Percentiles rank a stretch among this genome's conserved stretches.
These are phyloP conservation scores for Stegastes partitus DNA, from an alignment of 2,113 vertebrate genomes.

Conservation along the genomic window DNA sequence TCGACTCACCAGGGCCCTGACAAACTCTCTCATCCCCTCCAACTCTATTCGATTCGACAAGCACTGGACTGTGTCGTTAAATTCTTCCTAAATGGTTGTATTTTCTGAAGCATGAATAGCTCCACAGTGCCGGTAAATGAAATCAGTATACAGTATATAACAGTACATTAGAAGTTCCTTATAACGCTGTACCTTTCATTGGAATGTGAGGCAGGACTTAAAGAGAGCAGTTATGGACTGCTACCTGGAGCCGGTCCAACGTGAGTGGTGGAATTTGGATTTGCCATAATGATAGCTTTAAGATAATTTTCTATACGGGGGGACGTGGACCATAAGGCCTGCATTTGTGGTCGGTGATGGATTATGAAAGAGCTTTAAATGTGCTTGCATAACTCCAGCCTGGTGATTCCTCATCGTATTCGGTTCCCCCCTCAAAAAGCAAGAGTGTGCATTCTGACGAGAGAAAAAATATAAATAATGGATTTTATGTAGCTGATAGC, in stretches of 20 bases:
- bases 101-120: slow-evolving; percentile 68
- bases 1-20: slow-evolving; percentile 72
- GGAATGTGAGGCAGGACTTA: slow-evolving; percentile 53
- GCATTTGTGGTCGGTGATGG: slow-evolving; percentile 43
- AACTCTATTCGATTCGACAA: slow-evolving; percentile 69
- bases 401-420: slow-evolving; percentile 28
- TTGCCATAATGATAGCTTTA: slow-evolving; percentile 67
- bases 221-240: slow-evolving; percentile 48
- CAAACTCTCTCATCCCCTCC: slow-evolving; percentile 70
- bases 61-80: slow-evolving; percentile 68
- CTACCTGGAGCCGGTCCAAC: slow-evolving; percentile 52
- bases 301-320: slow-evolving; percentile 57
- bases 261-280: slow-evolving; percentile 60
- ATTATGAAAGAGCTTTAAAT: slow-evolving; percentile 37
- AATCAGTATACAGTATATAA: slow-evolving; percentile 49
- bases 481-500: neutral
- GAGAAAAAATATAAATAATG: slow-evolving; percentile 1
- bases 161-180: neutral
- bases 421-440: neutral
- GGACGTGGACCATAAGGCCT: slow-evolving; percentile 32
- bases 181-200: slow-evolving; percentile 21
- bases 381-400: slow-evolving; percentile 6
- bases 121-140: slow-evolving; percentile 48
- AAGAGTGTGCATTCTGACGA: neutral
- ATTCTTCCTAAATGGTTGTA: slow-evolving; percentile 72